Conservation (phyloP, 1,140 invertebrate species). For the Chlorops oryzae region DNA sequence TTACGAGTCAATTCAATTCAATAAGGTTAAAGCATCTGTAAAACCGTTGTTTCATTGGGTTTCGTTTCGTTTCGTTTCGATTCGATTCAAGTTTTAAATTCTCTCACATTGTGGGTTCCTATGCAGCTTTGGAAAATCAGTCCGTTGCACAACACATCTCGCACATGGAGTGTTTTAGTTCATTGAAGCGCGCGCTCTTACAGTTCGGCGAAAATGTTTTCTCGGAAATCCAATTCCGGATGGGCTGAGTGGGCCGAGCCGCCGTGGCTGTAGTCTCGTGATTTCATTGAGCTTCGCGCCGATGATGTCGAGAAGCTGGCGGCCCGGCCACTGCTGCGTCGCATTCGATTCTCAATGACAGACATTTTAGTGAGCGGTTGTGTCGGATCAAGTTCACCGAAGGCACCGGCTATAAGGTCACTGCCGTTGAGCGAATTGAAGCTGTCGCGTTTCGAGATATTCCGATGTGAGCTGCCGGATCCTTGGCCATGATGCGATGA, state of each 20-base stretch:
- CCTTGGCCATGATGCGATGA: constrained; percentile 26
- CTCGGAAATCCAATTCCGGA: constrained; percentile 44
- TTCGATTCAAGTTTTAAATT: too few relatives aligned
- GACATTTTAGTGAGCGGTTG: constrained; percentile 44
- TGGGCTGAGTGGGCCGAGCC: constrained; percentile 38
- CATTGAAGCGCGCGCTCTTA: too few relatives aligned
- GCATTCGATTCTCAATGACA: constrained; percentile 41
- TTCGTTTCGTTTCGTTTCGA: too few relatives aligned
- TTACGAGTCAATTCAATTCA: too few relatives aligned
- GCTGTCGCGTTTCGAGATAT: constrained; percentile 36
- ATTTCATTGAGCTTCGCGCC: constrained; percentile 42
- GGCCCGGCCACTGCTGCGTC: constrained; percentile 34
- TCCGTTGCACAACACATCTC: too few relatives aligned
- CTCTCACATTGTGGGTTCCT: too few relatives aligned
- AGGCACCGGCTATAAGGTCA: constrained; percentile 42
- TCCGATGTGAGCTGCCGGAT: constrained; percentile 11
- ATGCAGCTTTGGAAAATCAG: too few relatives aligned
- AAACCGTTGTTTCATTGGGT: too few relatives aligned
- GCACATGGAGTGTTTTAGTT: too few relatives aligned
- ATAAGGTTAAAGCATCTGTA: too few relatives aligned
- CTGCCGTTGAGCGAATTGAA: constrained; percentile 42
- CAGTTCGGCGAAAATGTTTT: constrained; percentile 44
- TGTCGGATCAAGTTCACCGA: constrained; percentile 42
- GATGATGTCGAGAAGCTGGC: constrained; percentile 39
- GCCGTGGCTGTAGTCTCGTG: constrained; percentile 37